Conservation (phyloP, 1,140 invertebrate species). For the Papilio dardanus region DNA sequence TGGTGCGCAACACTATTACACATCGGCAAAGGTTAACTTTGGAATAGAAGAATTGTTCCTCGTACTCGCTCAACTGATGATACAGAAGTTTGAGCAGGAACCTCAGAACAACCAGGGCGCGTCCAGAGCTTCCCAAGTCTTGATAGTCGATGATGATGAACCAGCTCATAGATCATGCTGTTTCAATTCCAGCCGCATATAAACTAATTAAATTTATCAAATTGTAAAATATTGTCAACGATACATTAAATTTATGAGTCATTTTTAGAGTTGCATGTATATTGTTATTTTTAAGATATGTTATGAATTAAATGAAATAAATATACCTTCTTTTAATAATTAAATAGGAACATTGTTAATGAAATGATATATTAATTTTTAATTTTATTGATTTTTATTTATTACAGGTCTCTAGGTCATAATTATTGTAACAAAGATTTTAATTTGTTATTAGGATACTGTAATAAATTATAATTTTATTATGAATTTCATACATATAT, state of each 20-base stretch:
- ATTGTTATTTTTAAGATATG: conserved; percentile 13
- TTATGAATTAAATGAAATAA: not conserved
- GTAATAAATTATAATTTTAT: not conserved
- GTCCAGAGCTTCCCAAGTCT: conserved; percentile 55
- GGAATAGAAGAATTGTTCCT: conserved; percentile 97
- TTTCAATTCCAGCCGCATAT: conserved; percentile 57
- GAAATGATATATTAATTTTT: not conserved
- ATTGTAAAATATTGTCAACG: conserved; percentile 10
- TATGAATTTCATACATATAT: not conserved
- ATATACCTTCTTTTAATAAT: not conserved
- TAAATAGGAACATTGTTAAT: not conserved
- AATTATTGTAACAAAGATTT: not conserved
- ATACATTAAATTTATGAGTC: not conserved
- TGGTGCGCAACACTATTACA: conserved; percentile 96
- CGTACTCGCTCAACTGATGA: conserved; percentile 87
- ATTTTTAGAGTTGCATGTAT: conserved; percentile 10
- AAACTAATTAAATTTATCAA: conserved; percentile 22
- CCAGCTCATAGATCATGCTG: conserved; percentile 66
- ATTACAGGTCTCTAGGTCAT: no score
- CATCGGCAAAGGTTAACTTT: conserved; percentile 97
- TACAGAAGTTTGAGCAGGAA: conserved; percentile 60
- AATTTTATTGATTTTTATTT: no score
- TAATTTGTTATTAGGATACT: not conserved
- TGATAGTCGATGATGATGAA: conserved; percentile 75
- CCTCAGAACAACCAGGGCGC: conserved; percentile 46